Evolutionary conservation across 2,888 invertebrate genomes (phyloP).

Genomic region (Coremacera marginata): DNA sequence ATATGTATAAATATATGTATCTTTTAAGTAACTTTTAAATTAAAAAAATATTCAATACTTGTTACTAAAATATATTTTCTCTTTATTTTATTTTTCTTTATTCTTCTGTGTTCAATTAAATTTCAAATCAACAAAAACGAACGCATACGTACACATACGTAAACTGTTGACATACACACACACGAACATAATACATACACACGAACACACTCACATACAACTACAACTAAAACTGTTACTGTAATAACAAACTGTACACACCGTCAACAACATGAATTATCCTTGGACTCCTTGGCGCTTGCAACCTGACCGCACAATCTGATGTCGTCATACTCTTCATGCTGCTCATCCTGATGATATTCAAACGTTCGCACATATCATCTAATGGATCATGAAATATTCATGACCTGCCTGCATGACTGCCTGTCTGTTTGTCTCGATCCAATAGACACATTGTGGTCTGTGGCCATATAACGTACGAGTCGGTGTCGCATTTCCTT

Average conservation of each 20-base stretch:
- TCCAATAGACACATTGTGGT: constrained; percentile 96
- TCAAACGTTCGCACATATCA: constrained; percentile 20
- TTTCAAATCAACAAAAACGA: constrained; percentile 53
- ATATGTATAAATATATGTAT: not conserved
- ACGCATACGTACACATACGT: constrained; percentile 30
- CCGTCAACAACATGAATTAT: too few species aligned
- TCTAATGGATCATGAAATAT: constrained; percentile 16
- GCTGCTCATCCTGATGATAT: constrained; percentile 16
- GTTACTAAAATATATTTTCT: constrained; percentile 15
- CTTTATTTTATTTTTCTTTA: constrained; percentile 39
- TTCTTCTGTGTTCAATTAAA: constrained; percentile 45
- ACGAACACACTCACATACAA: constrained; percentile 28
- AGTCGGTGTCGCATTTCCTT: constrained; percentile 99
- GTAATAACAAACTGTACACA: too few species aligned
- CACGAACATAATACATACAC: not conserved
- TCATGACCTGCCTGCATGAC: not conserved
- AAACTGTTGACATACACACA: constrained; percentile 17
- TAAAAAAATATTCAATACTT: constrained; percentile 40
- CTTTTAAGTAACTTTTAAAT: not conserved
- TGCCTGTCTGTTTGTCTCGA: not conserved
- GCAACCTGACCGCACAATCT: constrained; percentile 4
- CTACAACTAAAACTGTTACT: too few species aligned
- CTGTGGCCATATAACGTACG: constrained; percentile 99
- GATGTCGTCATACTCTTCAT: not conserved
- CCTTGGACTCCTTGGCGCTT: not conserved